Percentiles rank a stretch among this genome's conserved stretches.
phyloP scores from a whole-genome alignment of 2,797 vertebrate genomes.

The Macropus fuliginosus region DNA sequence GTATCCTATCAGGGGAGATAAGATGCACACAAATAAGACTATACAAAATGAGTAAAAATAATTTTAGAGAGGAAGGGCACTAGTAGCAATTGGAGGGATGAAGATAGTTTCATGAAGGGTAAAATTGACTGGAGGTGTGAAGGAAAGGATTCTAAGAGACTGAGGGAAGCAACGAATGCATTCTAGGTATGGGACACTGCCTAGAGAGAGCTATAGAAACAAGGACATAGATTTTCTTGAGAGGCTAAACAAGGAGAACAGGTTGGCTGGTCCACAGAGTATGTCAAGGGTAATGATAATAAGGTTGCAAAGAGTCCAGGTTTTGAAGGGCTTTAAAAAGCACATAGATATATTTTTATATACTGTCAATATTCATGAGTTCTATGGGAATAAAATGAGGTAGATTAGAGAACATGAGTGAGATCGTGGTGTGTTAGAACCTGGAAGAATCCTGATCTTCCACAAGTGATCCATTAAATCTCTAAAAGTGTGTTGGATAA shows the following conservation, averaged over 20 bases:
- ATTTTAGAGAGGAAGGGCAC: not conserved
- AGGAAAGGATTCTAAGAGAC: not conserved
- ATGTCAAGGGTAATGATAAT: not conserved
- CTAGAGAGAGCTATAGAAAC: not conserved
- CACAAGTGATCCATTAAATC: not conserved
- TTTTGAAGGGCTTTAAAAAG: not conserved
- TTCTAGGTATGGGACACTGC: not conserved
- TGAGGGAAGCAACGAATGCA: not conserved
- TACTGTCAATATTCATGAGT: not conserved
- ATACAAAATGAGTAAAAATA: not conserved
- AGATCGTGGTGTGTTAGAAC: not conserved
- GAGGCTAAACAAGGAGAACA: no score
- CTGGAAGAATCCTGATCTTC: not conserved
- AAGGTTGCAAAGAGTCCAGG: not conserved
- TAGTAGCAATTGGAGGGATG: not conserved
- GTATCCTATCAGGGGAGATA: not conserved
- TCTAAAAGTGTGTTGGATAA: not conserved
- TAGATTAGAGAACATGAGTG: not conserved
- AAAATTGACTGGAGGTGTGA: not conserved
- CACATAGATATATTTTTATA: no score
- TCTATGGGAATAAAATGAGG: not conserved
- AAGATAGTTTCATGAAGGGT: not conserved
- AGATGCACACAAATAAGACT: not conserved
- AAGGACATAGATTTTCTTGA: no score
- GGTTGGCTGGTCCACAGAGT: not conserved